Conservation (phyloP, 1,140 invertebrate species). For the Himalopsyche phryganea region DNA sequence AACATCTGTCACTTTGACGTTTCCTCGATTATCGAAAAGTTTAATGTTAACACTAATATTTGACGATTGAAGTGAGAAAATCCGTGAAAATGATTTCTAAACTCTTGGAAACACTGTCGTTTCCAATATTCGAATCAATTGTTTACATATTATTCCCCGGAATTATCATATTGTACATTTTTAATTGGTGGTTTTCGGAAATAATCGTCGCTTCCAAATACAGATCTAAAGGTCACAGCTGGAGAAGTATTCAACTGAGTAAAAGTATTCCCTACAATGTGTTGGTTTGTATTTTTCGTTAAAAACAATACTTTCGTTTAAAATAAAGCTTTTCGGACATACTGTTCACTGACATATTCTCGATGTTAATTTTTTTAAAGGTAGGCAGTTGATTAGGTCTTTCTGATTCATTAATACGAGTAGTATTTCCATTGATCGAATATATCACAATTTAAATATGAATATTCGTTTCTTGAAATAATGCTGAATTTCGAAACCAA, state of each 20-base stretch:
- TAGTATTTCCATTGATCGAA: too few species aligned
- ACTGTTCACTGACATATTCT: too few species aligned
- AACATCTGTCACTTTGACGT: constrained; percentile 21
- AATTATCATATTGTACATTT: constrained; percentile 2
- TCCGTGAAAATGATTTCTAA: neutral
- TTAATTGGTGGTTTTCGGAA: constrained; percentile 28
- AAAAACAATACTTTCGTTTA: too few species aligned
- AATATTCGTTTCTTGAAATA: too few species aligned
- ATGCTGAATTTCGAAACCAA: too few species aligned
- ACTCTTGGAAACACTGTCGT: neutral
- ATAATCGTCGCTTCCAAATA: constrained; percentile 24
- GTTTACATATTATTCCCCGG: constrained; percentile 16
- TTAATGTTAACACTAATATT: too few species aligned
- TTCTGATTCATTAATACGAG: too few species aligned
- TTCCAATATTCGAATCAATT: constrained; percentile 6
- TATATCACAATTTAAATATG: too few species aligned
- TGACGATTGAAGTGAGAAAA: too few species aligned
- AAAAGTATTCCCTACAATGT: constrained; percentile 28
- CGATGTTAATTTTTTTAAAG: too few species aligned
- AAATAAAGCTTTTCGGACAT: too few species aligned
- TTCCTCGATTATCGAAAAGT: neutral
- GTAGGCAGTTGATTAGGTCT: too few species aligned
- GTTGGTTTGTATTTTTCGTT: constrained; percentile 17
- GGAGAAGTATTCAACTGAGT: constrained; percentile 28
- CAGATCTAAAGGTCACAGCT: constrained; percentile 29